Conservation (phyloP, 1,140 invertebrate genomes). For the Drosophila carrolli region DNA sequence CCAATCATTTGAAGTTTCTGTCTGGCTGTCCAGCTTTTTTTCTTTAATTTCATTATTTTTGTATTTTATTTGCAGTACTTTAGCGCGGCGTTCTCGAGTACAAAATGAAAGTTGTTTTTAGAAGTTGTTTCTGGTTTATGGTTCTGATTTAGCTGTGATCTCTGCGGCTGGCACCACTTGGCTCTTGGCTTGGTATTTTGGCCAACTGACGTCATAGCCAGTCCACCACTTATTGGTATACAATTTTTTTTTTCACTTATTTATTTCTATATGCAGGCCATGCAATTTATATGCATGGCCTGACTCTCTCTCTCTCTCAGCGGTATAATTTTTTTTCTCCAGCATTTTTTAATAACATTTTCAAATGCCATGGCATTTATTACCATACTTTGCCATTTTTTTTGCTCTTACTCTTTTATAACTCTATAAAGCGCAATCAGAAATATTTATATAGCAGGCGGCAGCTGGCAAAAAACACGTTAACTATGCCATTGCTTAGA, state of each 20-base stretch:
- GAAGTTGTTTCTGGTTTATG: slow-evolving; percentile 80
- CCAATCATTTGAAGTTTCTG: slow-evolving; percentile 59
- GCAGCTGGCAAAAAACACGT: slow-evolving; percentile 27
- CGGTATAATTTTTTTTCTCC: slow-evolving; percentile 15
- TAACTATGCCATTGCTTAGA: slow-evolving; percentile 69
- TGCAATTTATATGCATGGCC: slow-evolving; percentile 71
- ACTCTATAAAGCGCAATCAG: slow-evolving; percentile 68
- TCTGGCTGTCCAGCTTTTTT: slow-evolving; percentile 21
- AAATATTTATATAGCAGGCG: slow-evolving; percentile 50
- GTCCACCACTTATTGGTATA: slow-evolving; percentile 35
- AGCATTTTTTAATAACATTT: slow-evolving; percentile 70
- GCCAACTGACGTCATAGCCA: slow-evolving; percentile 69
- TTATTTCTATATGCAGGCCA: slow-evolving; percentile 64
- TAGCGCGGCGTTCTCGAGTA: slow-evolving; percentile 45
- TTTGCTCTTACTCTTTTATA: slow-evolving; percentile 57
- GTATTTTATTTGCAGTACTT: slow-evolving; percentile 28
- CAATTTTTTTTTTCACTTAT: slow-evolving; percentile 48
- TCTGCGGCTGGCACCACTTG: slow-evolving; percentile 41
- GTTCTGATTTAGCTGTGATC: slow-evolving; percentile 65
- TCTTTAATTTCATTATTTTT: slow-evolving; percentile 10
- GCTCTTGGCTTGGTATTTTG: slow-evolving; percentile 66
- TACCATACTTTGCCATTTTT: slow-evolving; percentile 71
- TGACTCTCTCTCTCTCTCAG: slow-evolving; percentile 47
- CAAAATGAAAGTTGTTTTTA: slow-evolving; percentile 80
- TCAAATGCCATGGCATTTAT: slow-evolving; percentile 81